These are phyloP conservation scores for Scatophagus argus DNA, from an alignment of 2,113 vertebrate species.

Conservation along the genomic window DNA sequence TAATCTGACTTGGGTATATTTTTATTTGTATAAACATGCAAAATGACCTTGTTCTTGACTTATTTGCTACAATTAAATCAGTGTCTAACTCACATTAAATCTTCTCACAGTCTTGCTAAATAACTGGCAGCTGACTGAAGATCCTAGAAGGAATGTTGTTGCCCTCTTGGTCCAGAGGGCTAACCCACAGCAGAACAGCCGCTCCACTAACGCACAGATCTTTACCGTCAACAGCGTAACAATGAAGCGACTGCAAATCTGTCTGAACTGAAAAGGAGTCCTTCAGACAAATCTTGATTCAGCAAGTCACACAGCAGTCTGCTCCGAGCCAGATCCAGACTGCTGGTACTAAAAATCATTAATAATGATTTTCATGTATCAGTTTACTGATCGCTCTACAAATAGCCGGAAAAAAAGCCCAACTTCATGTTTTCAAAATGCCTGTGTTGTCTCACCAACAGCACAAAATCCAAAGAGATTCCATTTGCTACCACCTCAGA, in stretches of 20 bases:
- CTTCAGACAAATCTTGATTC: slow-evolving; percentile 7
- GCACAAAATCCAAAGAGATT: too few species aligned
- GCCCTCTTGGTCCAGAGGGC: slow-evolving; percentile 1
- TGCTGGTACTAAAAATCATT: too few species aligned
- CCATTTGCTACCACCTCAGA: neutral
- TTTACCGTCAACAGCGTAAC: slow-evolving; percentile 21
- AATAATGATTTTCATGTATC: too few species aligned
- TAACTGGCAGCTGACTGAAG: slow-evolving; percentile 20
- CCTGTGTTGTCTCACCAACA: too few species aligned
- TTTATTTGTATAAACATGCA: neutral
- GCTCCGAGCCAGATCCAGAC: neutral
- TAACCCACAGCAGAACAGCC: neutral
- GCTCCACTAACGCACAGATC: slow-evolving; percentile 7
- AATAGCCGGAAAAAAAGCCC: too few species aligned
- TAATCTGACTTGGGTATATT: slow-evolving; percentile 2
- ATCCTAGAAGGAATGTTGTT: slow-evolving; percentile 16
- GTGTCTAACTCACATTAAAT: slow-evolving; percentile 6
- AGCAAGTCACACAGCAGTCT: slow-evolving; percentile 4
- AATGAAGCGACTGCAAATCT: slow-evolving; percentile 21
- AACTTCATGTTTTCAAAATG: too few species aligned
- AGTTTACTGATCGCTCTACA: too few species aligned
- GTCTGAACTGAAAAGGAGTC: slow-evolving; percentile 6
- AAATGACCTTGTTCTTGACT: neutral
- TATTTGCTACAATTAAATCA: slow-evolving; percentile 26
- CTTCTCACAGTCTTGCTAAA: neutral